phyloP scores from a whole-genome alignment of 2,888 invertebrate genomes.

The Cataglyphis albicans region DNA sequence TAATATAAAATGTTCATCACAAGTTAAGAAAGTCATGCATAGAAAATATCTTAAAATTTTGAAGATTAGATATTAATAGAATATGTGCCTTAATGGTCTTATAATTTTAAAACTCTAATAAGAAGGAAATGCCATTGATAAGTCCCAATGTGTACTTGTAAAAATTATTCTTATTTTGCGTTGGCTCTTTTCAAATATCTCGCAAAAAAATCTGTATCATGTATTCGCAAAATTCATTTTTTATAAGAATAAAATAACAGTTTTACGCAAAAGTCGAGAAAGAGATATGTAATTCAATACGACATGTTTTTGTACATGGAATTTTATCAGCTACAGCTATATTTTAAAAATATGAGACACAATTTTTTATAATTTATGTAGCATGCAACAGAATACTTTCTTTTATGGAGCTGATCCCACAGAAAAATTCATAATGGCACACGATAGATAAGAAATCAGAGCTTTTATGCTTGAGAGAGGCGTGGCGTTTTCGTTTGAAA shows the following conservation, averaged over 20 bases:
- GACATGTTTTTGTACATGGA: background rate
- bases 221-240: background rate
- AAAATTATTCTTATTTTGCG: background rate
- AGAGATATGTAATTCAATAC: background rate
- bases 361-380: conserved; percentile 33
- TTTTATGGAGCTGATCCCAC: conserved; percentile 16
- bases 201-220: background rate
- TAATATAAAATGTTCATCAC: background rate
- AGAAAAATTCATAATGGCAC: conserved; percentile 40
- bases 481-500: conserved; percentile 43
- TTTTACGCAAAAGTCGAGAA: background rate
- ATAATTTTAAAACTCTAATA: conserved; percentile 4
- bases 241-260: conserved; percentile 1
- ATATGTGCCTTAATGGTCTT: background rate
- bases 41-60: background rate
- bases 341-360: background rate
- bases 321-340: background rate
- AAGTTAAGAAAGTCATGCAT: background rate
- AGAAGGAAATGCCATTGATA: background rate
- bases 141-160: background rate
- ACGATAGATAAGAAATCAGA: conserved; percentile 49
- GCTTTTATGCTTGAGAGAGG: conserved; percentile 25
- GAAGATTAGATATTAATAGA: background rate
- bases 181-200: background rate
- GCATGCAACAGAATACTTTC: conserved; percentile 22